These are phyloP conservation scores for Huso huso DNA, from an alignment of 2,797 vertebrate species.

Conservation along the genomic window DNA sequence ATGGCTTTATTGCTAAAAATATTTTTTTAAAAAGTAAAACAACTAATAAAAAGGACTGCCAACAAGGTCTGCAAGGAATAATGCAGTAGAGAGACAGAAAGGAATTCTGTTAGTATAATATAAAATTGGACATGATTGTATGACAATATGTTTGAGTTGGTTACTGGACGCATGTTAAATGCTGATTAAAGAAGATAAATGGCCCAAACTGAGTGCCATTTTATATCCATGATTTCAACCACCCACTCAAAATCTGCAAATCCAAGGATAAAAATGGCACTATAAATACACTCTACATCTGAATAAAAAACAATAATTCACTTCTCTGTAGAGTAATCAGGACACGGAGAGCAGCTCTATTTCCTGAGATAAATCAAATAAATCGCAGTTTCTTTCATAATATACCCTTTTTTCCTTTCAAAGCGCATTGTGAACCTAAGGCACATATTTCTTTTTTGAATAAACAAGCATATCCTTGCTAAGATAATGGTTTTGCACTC, in stretches of 20 bases:
- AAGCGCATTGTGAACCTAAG: slow-evolving; percentile 27
- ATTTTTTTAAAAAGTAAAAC: no score
- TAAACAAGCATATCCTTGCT: no score
- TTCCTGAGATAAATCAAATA: slow-evolving; percentile 63
- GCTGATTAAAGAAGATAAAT: not conserved
- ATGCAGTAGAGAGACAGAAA: no score
- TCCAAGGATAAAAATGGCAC: not conserved
- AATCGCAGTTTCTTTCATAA: slow-evolving; percentile 39
- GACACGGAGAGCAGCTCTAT: slow-evolving; percentile 56
- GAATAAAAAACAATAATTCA: not conserved
- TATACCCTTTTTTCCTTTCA: slow-evolving; percentile 19
- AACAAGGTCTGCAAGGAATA: no score
- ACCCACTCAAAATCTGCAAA: not conserved
- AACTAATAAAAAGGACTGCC: no score
- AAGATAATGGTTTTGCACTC: no score
- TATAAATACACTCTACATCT: not conserved
- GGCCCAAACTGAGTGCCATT: not conserved
- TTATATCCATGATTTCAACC: not conserved
- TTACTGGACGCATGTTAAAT: not conserved
- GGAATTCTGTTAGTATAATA: no score
- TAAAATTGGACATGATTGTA: no score
- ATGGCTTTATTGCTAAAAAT: no score
- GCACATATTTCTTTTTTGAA: no score
- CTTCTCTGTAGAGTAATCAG: not conserved
- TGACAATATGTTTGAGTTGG: no score